Conservation (phyloP, 2,888 invertebrate genomes). For the Trachelus stipa region DNA sequence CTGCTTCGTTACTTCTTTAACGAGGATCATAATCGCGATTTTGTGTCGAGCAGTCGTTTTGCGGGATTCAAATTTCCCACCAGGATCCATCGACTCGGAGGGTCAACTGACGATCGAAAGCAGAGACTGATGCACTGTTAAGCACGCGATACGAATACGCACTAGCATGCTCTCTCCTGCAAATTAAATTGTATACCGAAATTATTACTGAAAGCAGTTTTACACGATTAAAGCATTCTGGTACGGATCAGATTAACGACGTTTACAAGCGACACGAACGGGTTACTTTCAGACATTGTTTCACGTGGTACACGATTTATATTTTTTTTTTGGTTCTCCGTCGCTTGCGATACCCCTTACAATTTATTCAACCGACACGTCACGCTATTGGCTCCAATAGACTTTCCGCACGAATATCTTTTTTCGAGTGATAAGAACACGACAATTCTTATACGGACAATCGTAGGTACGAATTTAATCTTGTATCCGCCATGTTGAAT, state of each 20-base stretch:
- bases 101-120: background rate
- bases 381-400: no score
- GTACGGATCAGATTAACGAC: background rate
- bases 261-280: background rate
- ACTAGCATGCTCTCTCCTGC: no score
- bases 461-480: background rate
- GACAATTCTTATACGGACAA: background rate
- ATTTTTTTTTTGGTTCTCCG: slow-evolving; percentile 11
- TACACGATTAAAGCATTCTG: background rate
- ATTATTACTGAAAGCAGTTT: background rate
- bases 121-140: background rate
- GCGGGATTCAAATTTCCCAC: background rate
- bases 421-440: background rate
- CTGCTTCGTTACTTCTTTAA: no score
- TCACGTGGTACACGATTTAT: background rate
- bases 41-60: background rate
- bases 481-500: background rate
- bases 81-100: background rate
- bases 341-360: background rate
- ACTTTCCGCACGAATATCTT: background rate
- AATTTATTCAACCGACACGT: background rate
- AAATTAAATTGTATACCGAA: background rate
- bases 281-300: background rate
- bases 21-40: no score
- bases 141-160: background rate